phyloP scores from a whole-genome alignment of 2,797 vertebrate species.

The Platalea minor region DNA sequence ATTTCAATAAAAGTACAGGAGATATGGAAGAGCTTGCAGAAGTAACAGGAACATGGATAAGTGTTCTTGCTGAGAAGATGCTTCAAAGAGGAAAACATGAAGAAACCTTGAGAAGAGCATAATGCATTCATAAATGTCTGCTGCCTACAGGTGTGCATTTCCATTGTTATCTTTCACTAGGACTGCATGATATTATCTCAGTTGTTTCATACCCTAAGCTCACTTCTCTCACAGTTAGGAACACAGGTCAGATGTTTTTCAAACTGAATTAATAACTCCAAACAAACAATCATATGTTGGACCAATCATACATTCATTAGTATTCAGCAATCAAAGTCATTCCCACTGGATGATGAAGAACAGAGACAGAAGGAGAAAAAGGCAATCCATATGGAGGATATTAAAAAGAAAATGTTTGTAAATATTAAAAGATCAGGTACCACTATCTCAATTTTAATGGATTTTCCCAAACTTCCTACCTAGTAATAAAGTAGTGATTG shows the following conservation, averaged over 20 bases:
- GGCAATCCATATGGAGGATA: neutral
- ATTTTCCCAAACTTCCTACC: neutral
- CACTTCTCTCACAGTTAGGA: neutral
- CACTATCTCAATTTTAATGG: neutral
- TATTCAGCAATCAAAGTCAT: neutral
- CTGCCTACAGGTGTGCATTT: neutral
- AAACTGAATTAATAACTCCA: neutral
- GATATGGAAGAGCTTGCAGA: slow-evolving; percentile 20
- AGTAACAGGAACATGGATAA: neutral
- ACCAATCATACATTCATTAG: neutral
- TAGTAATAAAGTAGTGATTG: neutral
- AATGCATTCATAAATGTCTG: neutral
- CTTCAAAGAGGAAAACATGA: neutral
- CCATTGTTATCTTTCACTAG: neutral
- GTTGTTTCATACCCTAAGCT: neutral
- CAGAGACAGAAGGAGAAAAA: neutral
- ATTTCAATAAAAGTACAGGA: slow-evolving; percentile 9
- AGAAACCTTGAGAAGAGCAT: neutral
- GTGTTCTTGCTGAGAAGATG: neutral
- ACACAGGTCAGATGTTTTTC: neutral
- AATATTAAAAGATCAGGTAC: slow-evolving; percentile 2
- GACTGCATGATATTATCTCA: neutral
- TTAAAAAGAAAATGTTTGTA: neutral
- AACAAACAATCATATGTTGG: neutral
- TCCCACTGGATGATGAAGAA: neutral